Base-by-base conservation (phyloP, 92 coral and sea anemone genomes). In the Phenganax stokvisi region DNA sequence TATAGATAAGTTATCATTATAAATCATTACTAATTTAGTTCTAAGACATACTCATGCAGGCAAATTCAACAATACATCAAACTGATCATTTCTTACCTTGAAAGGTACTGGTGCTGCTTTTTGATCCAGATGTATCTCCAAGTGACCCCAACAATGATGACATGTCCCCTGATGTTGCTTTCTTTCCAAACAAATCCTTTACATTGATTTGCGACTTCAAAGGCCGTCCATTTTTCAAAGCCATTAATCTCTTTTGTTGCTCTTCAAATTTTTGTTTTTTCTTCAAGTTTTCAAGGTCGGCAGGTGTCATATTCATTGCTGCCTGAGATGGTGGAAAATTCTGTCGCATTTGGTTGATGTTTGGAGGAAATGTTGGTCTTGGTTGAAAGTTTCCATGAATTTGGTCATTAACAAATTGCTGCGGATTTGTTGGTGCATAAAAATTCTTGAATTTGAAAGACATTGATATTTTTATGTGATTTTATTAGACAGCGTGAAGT, bases 181-280 rank as follows among this genome's bases (percentile, higher is more conserved):
- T 86, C 65, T 84, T 90, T 28, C 98, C 98, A 85, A 94, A 92
- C 85, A 94, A 73, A 66, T 69, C 84, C 51, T 91, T 80, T 72
- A 91, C 25, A 20, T 20, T 20, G 25, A 20, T 20, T 20, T 20
- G 25, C 25, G 25, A 20, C 25, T 20, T 20, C 25, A 20, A 20
- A 20, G 25, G 25, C n/a, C 85, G 84, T 5, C 91, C 85, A 58
- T 54, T 81, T 55, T 90, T 87, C 53, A 92, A 88, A 67, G 90
- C 87, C 81, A 91, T 90, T 66, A 91, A 79, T 51, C 86, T 88
- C 72, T 89, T 84, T 71, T 92, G 97, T 59, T 94, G 93, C 59
- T 87, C 84, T 84, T 94, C 98, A 90, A 92, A 87, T 9, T 87
- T 85, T 75, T 86, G 85, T 87, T 92, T 92, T 83, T 89, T 94